A percentile compares a stretch with the other conserved stretches of the same genome.
Evolutionary conservation across 2,113 vertebrate genomes (phyloP).

Genomic region (Serilophus lunatus): DNA sequence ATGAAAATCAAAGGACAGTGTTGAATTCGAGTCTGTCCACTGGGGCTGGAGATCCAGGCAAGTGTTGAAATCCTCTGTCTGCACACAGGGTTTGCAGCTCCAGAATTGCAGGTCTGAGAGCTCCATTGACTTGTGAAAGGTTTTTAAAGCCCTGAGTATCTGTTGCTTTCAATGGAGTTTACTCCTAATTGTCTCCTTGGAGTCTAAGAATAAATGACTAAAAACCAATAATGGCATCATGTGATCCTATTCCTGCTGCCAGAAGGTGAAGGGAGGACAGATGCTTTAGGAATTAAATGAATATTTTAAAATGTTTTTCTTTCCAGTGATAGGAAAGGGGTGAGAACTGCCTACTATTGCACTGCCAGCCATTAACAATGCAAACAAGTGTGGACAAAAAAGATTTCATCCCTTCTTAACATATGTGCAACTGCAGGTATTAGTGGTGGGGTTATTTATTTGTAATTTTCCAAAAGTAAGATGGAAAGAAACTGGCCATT

Average conservation of each 20-base stretch:
- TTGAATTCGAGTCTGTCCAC: neutral
- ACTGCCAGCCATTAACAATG: neutral
- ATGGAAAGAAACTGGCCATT: neutral
- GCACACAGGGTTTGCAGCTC: neutral
- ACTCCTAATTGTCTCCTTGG: neutral
- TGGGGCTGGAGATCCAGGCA: neutral
- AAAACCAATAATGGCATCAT: neutral
- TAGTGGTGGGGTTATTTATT: neutral
- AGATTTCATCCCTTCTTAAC: neutral
- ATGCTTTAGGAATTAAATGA: neutral
- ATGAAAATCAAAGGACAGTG: accelerated
- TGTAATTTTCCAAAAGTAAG: neutral
- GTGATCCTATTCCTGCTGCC: neutral
- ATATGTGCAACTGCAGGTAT: neutral
- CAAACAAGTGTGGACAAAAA: neutral
- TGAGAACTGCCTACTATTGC: neutral
- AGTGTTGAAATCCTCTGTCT: neutral
- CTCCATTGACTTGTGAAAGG: neutral
- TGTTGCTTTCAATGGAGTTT: neutral
- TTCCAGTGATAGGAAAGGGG: neutral
- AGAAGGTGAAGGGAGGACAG: neutral
- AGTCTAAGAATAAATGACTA: neutral
- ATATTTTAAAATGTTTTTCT: neutral
- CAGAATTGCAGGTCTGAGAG: conserved; percentile 8
- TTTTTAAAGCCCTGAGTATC: neutral